Percentiles rank a stretch among this genome's conserved stretches.
Evolutionary conservation across 2,888 invertebrate genomes (phyloP).

Genomic region (Cryptocephalus moraei): DNA sequence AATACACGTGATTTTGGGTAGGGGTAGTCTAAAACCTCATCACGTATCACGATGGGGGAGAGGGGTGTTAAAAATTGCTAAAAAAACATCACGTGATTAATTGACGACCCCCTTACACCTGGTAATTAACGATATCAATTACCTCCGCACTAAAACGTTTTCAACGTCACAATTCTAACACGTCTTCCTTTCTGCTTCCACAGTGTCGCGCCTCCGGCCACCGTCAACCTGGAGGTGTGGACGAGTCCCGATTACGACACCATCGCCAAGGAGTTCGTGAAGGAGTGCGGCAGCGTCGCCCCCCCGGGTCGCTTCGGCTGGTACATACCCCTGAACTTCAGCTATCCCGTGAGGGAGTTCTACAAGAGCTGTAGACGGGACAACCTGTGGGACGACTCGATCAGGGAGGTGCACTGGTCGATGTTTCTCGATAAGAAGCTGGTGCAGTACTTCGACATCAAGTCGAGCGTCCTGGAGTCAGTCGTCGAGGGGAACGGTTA

Average conservation of each 20-base stretch:
- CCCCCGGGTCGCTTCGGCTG: slow-evolving; percentile 53
- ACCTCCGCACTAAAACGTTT: no score
- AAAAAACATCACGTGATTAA: no score
- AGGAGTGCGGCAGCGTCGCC: slow-evolving; percentile 44
- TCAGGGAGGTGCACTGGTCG: slow-evolving; percentile 41
- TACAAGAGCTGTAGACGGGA: no score
- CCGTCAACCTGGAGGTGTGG: slow-evolving; percentile 65
- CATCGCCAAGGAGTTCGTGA: slow-evolving; percentile 37
- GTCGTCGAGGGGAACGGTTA: slow-evolving; percentile 3
- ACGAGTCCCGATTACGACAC: slow-evolving; percentile 51
- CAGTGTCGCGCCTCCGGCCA: slow-evolving; percentile 37
- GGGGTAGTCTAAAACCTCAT: no score
- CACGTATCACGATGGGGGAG: no score
- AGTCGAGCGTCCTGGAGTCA: slow-evolving; percentile 8
- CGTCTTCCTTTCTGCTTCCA: no score
- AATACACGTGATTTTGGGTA: no score
- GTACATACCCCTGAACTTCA: slow-evolving; percentile 47
- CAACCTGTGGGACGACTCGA: slow-evolving; percentile 24
- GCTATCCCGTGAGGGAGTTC: slow-evolving; percentile 19
- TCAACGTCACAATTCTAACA: no score
- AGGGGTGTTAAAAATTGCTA: no score
- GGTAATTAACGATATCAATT: no score
- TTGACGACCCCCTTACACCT: no score
- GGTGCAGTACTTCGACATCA: slow-evolving; percentile 41
- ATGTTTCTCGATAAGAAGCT: slow-evolving; percentile 40